A percentile compares a stretch with the other conserved stretches of the same genome.
These are phyloP conservation scores for Orientallactaga sibirica DNA, from an alignment of 2,797 vertebrate species.

Conservation along the genomic window DNA sequence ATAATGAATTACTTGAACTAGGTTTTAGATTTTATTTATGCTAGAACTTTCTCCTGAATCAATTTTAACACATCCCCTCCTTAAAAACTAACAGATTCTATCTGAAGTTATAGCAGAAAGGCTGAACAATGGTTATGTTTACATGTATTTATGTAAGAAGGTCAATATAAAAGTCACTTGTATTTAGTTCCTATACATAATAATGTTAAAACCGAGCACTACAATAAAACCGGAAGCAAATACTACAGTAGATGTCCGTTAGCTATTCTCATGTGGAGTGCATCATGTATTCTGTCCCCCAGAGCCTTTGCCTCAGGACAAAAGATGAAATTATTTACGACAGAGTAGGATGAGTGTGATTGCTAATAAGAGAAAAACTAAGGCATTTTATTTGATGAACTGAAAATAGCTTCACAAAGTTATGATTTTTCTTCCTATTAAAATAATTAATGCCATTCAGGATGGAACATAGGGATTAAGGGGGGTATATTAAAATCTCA, in stretches of 20 bases:
- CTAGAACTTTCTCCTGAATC: constrained; percentile 4
- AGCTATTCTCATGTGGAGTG: constrained; percentile 56
- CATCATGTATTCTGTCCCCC: constrained; percentile 46
- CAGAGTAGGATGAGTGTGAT: not conserved
- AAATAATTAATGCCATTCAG: not conserved
- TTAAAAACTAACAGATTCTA: not conserved
- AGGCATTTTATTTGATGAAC: not conserved
- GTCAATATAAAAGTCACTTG: constrained; percentile 18
- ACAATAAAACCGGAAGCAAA: constrained; percentile 62
- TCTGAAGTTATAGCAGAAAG: not conserved
- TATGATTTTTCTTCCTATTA: not conserved
- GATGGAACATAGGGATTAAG: not conserved
- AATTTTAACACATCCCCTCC: not conserved
- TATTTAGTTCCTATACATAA: constrained; percentile 36
- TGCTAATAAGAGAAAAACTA: not conserved
- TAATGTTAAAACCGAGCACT: not conserved
- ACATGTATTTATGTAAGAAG: constrained; percentile 37
- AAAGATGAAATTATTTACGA: constrained; percentile 45
- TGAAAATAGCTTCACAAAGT: not conserved
- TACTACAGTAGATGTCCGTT: constrained; percentile 71
- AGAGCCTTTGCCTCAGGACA: constrained; percentile 30
- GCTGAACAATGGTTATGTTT: not conserved
- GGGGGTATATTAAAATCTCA: not conserved
- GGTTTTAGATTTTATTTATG: not conserved
- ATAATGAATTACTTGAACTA: not conserved